A percentile compares a stretch with the other conserved stretches of the same genome.
Evolutionary conservation across 2,888 invertebrate genomes (phyloP).

Genomic region (Dynastes maya): DNA sequence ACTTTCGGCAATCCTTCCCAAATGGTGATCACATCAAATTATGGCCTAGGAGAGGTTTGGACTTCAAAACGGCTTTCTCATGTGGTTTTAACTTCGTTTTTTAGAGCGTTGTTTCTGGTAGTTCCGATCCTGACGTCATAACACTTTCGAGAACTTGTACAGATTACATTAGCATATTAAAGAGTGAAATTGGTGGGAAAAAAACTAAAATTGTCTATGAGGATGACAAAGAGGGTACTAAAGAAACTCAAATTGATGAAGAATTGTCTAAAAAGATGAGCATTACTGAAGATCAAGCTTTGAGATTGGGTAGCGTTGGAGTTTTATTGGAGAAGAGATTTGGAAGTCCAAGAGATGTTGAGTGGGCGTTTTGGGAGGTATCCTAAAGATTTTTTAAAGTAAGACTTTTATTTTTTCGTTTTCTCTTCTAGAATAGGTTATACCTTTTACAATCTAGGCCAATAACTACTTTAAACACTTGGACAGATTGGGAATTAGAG

Average conservation of each 20-base stretch:
- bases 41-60: slow-evolving; percentile 84
- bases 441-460: slow-evolving; percentile 85
- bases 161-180: slow-evolving; percentile 70
- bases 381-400: background rate
- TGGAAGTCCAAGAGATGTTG: slow-evolving; percentile 83
- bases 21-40: slow-evolving; percentile 85
- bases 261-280: slow-evolving; percentile 71
- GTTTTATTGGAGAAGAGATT: slow-evolving; percentile 78
- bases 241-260: slow-evolving; percentile 59
- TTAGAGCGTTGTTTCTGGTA: slow-evolving; percentile 86
- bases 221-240: slow-evolving; percentile 63
- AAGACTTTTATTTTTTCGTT: slow-evolving; percentile 2
- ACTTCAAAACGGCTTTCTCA: background rate
- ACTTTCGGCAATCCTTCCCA: slow-evolving; percentile 78
- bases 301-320: slow-evolving; percentile 75
- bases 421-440: slow-evolving; percentile 71
- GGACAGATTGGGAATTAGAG: slow-evolving; percentile 84
- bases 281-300: slow-evolving; percentile 73
- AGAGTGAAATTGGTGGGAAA: slow-evolving; percentile 74
- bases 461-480: slow-evolving; percentile 81
- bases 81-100: background rate
- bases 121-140: slow-evolving; percentile 84
- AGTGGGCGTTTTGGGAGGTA: slow-evolving; percentile 83
- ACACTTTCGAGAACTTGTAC: slow-evolving; percentile 73
- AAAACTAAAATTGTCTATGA: slow-evolving; percentile 71